Percentiles rank a stretch among this genome's conserved stretches.
phyloP scores from a whole-genome alignment of 2,797 vertebrate genomes.

The Helarctos malayanus region DNA sequence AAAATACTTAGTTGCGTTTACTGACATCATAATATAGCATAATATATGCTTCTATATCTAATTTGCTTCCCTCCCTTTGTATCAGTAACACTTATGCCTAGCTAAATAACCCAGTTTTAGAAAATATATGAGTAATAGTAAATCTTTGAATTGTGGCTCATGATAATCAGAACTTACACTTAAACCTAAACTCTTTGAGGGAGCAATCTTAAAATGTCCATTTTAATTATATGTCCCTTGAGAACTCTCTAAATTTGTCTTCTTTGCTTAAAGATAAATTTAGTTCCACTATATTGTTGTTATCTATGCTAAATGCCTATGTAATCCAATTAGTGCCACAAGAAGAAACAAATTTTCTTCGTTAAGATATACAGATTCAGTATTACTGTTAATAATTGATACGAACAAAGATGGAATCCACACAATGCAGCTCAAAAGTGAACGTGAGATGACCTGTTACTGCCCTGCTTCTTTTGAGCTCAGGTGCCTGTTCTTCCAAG shows the following conservation, averaged over 20 bases:
- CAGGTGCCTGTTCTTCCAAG: neutral
- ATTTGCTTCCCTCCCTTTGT: slow-evolving; percentile 9
- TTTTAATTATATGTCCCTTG: slow-evolving; percentile 69
- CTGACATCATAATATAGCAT: neutral
- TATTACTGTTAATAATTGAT: neutral
- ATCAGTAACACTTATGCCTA: neutral
- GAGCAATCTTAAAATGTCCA: slow-evolving; percentile 49
- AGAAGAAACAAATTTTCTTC: slow-evolving; percentile 37
- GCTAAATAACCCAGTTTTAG: neutral
- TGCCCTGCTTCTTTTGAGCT: neutral
- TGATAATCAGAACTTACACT: slow-evolving; percentile 30
- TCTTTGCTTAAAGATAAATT: slow-evolving; percentile 64
- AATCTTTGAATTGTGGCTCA: slow-evolving; percentile 30
- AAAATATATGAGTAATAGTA: slow-evolving; percentile 22
- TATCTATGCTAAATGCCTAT: slow-evolving; percentile 32
- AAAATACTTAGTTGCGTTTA: slow-evolving; percentile 46
- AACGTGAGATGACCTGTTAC: neutral
- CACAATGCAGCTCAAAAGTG: neutral
- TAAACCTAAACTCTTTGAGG: slow-evolving; percentile 60
- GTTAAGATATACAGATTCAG: neutral
- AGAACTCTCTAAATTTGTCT: slow-evolving; percentile 22
- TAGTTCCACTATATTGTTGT: slow-evolving; percentile 24
- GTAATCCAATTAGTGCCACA: neutral
- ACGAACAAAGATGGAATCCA: neutral
- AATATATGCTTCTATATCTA: neutral